phyloP scores from a whole-genome alignment of 2,797 vertebrate species.

The Hypotaenidia philippensis region DNA sequence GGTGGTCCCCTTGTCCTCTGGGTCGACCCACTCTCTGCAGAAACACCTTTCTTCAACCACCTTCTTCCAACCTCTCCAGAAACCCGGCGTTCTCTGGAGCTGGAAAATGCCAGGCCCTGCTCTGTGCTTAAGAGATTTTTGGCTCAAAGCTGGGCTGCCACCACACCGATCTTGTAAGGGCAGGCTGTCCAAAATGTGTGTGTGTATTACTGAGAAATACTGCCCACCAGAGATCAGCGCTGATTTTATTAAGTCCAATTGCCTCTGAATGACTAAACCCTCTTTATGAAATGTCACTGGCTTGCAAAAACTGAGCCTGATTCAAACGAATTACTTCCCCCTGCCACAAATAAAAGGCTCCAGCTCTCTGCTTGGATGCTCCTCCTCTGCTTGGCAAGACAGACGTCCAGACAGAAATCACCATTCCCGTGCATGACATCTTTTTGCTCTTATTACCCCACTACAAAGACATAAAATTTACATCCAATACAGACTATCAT shows the following conservation, averaged over 20 bases:
- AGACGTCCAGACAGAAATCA: conserved; percentile 30
- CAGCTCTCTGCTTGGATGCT: neutral
- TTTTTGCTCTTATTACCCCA: conserved; percentile 30
- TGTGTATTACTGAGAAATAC: neutral
- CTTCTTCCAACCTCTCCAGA: neutral
- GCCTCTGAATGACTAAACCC: conserved; percentile 7
- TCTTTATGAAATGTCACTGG: neutral
- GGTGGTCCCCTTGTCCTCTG: neutral
- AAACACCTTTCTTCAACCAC: fast-evolving
- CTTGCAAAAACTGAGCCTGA: neutral
- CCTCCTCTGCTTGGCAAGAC: neutral
- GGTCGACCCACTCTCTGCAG: neutral
- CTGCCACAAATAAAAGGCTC: neutral
- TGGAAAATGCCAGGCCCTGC: neutral
- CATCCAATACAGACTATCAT: neutral
- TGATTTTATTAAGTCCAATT: conserved; percentile 33
- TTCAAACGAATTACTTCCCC: neutral
- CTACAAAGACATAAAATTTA: conserved; percentile 48
- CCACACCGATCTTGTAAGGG: neutral
- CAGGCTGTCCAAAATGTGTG: neutral
- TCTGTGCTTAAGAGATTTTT: neutral
- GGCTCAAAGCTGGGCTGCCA: neutral
- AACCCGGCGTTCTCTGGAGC: neutral
- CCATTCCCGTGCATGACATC: neutral
- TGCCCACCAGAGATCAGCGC: conserved; percentile 6